Conservation (phyloP, 2,888 invertebrate genomes). For the Achlya flavicornis region DNA sequence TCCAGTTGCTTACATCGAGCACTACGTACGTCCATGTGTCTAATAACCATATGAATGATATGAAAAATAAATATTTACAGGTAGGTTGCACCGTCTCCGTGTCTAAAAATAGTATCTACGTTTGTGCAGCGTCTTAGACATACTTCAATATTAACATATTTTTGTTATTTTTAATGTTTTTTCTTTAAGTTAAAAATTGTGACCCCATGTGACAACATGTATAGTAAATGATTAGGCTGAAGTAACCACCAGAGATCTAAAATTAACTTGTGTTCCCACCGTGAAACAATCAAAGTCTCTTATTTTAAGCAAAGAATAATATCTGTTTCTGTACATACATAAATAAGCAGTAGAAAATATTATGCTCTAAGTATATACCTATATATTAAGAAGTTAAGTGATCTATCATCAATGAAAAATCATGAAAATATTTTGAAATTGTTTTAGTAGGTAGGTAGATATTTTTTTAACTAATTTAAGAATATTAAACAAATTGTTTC, state of each 20-base stretch:
- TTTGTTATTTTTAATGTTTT: background rate
- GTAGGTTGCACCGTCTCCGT: too few relatives aligned
- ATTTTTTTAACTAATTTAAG: constrained; percentile 5
- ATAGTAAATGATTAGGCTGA: constrained; percentile 60
- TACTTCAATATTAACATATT: background rate
- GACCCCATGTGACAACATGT: constrained; percentile 22
- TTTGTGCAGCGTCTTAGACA: background rate
- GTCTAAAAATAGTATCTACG: too few relatives aligned
- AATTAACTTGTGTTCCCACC: constrained; percentile 78
- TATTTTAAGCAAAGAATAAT: constrained; percentile 60
- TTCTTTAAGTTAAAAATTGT: constrained; percentile 32
- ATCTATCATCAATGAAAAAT: background rate
- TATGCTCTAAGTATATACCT: constrained; percentile 36
- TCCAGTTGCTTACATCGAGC: too few relatives aligned
- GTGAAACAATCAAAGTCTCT: constrained; percentile 75
- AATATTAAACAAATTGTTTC: background rate
- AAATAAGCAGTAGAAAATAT: constrained; percentile 55
- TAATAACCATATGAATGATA: too few relatives aligned
- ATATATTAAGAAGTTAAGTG: constrained; percentile 34
- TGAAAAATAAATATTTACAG: too few relatives aligned
- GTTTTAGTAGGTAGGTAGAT: background rate
- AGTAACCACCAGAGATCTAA: constrained; percentile 75
- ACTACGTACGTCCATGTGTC: too few relatives aligned
- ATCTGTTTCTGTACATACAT: constrained; percentile 58
- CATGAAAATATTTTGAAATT: background rate